These are phyloP conservation scores for Dimorphilus gyrociliatus DNA, from an alignment of 2,888 invertebrate species.

Conservation along the genomic window DNA sequence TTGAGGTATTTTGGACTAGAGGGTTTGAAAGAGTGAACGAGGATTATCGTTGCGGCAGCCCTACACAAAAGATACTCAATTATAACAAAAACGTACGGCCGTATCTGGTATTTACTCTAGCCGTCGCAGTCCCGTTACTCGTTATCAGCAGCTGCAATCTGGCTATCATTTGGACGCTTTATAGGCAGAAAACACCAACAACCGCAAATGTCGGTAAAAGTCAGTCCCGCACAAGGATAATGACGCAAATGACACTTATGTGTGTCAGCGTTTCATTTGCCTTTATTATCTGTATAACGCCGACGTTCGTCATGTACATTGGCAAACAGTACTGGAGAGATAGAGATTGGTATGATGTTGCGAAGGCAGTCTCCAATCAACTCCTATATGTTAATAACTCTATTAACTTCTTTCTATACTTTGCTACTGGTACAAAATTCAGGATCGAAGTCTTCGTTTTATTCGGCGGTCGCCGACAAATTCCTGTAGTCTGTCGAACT, in stretches of 20 bases:
- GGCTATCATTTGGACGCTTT: not conserved
- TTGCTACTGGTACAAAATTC: slow-evolving; percentile 11
- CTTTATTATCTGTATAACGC: slow-evolving; percentile 11
- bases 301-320: slow-evolving; percentile 12
- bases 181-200: too few species aligned
- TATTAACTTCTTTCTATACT: slow-evolving; percentile 13
- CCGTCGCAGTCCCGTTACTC: not conserved
- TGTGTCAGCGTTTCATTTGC: slow-evolving; percentile 12
- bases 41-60: too few species aligned
- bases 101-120: not conserved
- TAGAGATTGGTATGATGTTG: slow-evolving; percentile 7
- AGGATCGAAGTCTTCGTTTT: slow-evolving; percentile 9
- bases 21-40: too few species aligned
- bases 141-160: not conserved
- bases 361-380: slow-evolving; percentile 11
- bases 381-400: slow-evolving; percentile 12
- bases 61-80: not conserved
- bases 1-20: slow-evolving; percentile 12
- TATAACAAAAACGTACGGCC: not conserved
- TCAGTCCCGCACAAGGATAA: too few species aligned
- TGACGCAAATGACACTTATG: slow-evolving; percentile 14
- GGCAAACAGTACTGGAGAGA: slow-evolving; percentile 12
- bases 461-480: too few species aligned
- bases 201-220: too few species aligned
- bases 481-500: too few species aligned